Evolutionary conservation across 2,797 vertebrate genomes (phyloP), one percentile per base, ranked within the genome.

Genomic region (Enteromius anoplus): DNA sequence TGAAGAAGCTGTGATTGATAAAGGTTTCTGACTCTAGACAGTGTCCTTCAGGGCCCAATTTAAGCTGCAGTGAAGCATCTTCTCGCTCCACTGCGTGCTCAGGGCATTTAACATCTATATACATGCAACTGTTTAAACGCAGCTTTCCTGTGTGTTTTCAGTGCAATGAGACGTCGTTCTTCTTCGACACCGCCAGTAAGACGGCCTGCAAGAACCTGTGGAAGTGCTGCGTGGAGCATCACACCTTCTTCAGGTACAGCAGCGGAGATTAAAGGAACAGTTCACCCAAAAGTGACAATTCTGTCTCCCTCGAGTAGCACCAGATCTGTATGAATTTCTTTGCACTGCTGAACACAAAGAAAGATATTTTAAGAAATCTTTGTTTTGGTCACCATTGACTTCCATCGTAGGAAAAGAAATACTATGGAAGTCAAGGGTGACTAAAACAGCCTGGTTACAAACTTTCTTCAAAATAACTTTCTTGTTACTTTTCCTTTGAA

Each of bases 141-240:
- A 40, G 65, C 15, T 21, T 60, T 5, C 2, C 45, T 72, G 34
- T 62, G 79, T 88, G 26, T 55, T 82, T 88, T 83, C 90, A 97
- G 96, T 96, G 95, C 91, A 95, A 92, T 29, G 96, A 97, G 92
- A 97, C 96, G n/a, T 96, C 96, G 0, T 97, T 95, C 92, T 96
- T 97, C 91, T 97, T 97, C 88, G 96, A 97, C 89, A 92, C 95
- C 29, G 92, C 89, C 69, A 96, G 91, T 90, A 97, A 96, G 89
- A 89, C 89, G 34, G 92, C 94, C 21, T 97, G 96, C 89, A 96
- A 96, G 85, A 93, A 96, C 87, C 94, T 97, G 62, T 97, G 96
- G 96, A 96, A 96, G 77, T 96, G 96, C 85, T 96, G 96, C 69
- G 95, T 97, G 29, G 96, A 97, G 55, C 92, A 96, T 86, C 96